Conservation (phyloP, 2,888 invertebrate genomes). For the Eubasilissa splendida region DNA sequence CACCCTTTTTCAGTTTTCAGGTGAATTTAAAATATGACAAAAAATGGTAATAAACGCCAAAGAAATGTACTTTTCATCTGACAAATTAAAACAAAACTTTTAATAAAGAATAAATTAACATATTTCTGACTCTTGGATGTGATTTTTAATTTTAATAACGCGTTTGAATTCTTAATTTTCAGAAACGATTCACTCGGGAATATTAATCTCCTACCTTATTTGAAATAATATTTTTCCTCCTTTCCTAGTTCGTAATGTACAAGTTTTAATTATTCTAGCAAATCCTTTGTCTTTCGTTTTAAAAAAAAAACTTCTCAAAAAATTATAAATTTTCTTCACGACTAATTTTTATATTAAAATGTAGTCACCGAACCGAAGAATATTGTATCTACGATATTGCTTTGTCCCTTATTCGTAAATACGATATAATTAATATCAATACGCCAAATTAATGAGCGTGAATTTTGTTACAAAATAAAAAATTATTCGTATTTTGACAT, state of each 20-base stretch:
- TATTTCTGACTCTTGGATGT: conserved; percentile 30
- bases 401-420: too few species aligned
- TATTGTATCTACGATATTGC: too few species aligned
- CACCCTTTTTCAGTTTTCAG: background rate
- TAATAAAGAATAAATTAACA: conserved; percentile 37
- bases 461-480: too few species aligned
- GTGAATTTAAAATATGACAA: background rate
- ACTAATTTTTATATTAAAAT: background rate
- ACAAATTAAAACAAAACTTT: conserved; percentile 40
- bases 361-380: too few species aligned
- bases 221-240: conserved; percentile 12
- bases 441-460: too few species aligned
- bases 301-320: background rate
- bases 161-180: conserved; percentile 36
- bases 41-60: background rate
- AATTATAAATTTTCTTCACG: background rate
- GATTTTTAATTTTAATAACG: conserved; percentile 39
- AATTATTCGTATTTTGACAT: too few species aligned
- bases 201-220: conserved; percentile 17
- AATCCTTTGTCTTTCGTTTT: background rate
- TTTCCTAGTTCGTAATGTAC: conserved; percentile 6
- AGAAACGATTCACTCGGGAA: conserved; percentile 26
- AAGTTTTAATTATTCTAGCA: conserved; percentile 32
- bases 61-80: background rate
- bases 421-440: too few species aligned